These are phyloP conservation scores for Dreissena polymorpha DNA, from an alignment of 1,140 invertebrate species.

Conservation along the genomic window DNA sequence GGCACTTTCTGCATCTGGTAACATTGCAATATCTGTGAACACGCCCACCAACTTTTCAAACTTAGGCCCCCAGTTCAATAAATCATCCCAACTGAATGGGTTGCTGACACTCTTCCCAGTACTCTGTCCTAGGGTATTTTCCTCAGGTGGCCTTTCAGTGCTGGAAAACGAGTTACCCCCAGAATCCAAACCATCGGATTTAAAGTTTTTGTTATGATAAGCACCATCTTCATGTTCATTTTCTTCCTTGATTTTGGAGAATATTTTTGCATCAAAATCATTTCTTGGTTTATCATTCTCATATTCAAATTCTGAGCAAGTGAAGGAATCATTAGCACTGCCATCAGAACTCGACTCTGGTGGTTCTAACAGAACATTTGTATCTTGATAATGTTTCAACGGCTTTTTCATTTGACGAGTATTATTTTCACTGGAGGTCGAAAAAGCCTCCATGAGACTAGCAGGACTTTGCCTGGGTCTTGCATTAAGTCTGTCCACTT, in stretches of 20 bases:
- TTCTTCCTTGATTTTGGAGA: slow-evolving; percentile 85
- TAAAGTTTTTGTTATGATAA: slow-evolving; percentile 59
- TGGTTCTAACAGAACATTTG: slow-evolving; percentile 76
- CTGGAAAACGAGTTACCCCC: slow-evolving; percentile 93
- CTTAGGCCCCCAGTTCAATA: slow-evolving; percentile 97
- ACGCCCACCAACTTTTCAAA: slow-evolving; percentile 97
- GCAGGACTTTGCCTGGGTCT: slow-evolving; percentile 90
- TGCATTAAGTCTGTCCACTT: slow-evolving; percentile 94
- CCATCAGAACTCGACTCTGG: slow-evolving; percentile 92
- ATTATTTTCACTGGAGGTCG: slow-evolving; percentile 88
- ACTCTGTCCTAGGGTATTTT: slow-evolving; percentile 80
- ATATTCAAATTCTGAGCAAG: slow-evolving; percentile 98
- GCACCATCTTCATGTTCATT: slow-evolving; percentile 80
- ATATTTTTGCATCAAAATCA: slow-evolving; percentile 82
- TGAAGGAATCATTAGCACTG: slow-evolving; percentile 98
- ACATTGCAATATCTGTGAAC: slow-evolving; percentile 96
- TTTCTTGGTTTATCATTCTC: slow-evolving; percentile 87
- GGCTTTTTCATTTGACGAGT: slow-evolving; percentile 52
- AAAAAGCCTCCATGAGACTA: slow-evolving; percentile 95
- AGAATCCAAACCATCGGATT: slow-evolving; percentile 94
- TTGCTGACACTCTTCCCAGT: slow-evolving; percentile 85
- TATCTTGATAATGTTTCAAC: slow-evolving; percentile 77
- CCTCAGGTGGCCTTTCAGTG: slow-evolving; percentile 94
- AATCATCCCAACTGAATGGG: slow-evolving; percentile 94
- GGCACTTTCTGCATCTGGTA: slow-evolving; percentile 83